Evolutionary conservation across 92 coral and sea anemone species (phyloP).

Genomic region (Porites rus): DNA sequence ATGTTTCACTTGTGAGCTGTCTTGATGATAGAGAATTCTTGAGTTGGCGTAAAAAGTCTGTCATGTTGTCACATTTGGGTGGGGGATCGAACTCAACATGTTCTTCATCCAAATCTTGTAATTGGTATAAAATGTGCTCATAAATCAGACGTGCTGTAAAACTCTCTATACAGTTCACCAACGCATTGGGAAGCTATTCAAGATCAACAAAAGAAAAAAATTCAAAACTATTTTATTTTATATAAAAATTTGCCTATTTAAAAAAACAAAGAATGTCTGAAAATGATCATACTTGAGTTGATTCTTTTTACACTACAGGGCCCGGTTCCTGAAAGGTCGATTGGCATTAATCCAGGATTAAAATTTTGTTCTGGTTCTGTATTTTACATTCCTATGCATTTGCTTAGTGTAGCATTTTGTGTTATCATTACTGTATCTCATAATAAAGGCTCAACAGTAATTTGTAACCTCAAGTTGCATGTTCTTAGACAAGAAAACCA

Average conservation of each 20-base stretch:
- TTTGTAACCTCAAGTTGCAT: too few species aligned
- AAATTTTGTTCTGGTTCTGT: not conserved
- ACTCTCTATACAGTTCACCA: constrained; percentile 90
- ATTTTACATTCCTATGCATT: not conserved
- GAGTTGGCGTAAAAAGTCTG: constrained; percentile 83
- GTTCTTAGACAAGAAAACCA: too few species aligned
- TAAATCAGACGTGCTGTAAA: constrained; percentile 82
- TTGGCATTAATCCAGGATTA: too few species aligned
- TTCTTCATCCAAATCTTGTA: constrained; percentile 61
- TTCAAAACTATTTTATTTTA: too few species aligned
- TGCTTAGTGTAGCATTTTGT: too few species aligned
- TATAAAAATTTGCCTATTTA: too few species aligned
- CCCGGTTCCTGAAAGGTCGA: too few species aligned
- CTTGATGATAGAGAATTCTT: constrained; percentile 51
- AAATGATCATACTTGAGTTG: not conserved
- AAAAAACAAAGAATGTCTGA: not conserved
- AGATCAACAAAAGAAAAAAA: not conserved
- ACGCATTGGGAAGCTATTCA: constrained; percentile 82
- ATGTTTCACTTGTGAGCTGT: constrained; percentile 68
- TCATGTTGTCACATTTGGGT: constrained; percentile 92
- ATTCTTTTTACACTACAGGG: not conserved
- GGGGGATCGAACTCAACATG: constrained; percentile 14
- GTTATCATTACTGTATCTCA: too few species aligned
- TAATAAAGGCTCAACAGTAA: too few species aligned
- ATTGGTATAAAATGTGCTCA: constrained; percentile 81